Evolutionary conservation across 1,140 invertebrate species (phyloP).

Genomic region (Orchestia grillus): DNA sequence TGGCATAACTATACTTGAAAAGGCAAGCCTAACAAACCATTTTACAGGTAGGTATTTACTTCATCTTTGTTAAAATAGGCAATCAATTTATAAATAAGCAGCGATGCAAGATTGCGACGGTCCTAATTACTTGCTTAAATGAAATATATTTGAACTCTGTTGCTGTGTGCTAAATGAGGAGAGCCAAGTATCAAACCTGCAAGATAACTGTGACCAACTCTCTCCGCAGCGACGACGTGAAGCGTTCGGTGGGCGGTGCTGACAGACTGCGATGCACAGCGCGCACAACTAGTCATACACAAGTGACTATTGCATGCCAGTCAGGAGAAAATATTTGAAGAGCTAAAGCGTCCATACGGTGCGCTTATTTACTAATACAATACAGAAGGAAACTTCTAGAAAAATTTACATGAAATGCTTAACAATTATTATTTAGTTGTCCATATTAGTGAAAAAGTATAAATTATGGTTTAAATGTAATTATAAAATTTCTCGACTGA

Average conservation of each 20-base stretch:
- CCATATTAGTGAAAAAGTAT: neutral
- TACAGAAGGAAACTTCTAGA: neutral
- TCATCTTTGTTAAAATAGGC: no score
- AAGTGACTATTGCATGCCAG: neutral
- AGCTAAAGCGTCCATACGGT: neutral
- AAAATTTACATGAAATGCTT: neutral
- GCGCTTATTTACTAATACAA: neutral
- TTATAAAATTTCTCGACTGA: neutral
- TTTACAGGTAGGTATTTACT: no score
- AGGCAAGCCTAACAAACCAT: no score
- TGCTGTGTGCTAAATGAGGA: neutral
- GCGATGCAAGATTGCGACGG: neutral
- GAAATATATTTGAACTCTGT: no score
- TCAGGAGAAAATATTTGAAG: neutral
- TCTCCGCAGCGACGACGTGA: neutral
- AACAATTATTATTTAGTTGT: neutral
- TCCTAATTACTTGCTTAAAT: no score
- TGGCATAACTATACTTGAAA: no score
- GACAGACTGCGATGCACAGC: neutral
- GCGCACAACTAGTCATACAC: neutral
- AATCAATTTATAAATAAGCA: no score
- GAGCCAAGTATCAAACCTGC: neutral
- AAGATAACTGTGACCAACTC: neutral
- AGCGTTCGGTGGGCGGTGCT: neutral
- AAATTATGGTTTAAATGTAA: neutral